phyloP scores from a whole-genome alignment of 2,888 invertebrate genomes.

The Amphipoea lucens region DNA sequence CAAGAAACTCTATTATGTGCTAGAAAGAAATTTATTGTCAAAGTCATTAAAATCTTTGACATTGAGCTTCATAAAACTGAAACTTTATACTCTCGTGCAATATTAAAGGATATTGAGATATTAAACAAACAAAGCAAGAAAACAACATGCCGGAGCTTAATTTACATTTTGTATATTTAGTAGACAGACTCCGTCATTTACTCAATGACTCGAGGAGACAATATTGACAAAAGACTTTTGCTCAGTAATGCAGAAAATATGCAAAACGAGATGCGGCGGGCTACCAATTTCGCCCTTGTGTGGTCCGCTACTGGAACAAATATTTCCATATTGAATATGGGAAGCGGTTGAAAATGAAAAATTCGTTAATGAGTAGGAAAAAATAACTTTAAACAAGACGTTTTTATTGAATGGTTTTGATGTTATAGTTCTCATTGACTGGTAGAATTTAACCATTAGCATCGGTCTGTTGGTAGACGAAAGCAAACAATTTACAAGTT shows the following conservation, averaged over 20 bases:
- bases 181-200: conserved; percentile 77
- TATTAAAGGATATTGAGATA: conserved; percentile 69
- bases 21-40: conserved; percentile 67
- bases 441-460: conserved; percentile 68
- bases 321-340: conserved; percentile 76
- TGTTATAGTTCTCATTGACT: conserved; percentile 43
- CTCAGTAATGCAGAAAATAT: conserved; percentile 87
- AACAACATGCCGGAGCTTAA: conserved; percentile 67
- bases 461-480: conserved; percentile 75
- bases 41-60: conserved; percentile 72
- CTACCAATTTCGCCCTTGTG: conserved; percentile 81
- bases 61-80: conserved; percentile 70
- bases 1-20: conserved; percentile 50
- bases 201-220: conserved; percentile 82
- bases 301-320: conserved; percentile 78
- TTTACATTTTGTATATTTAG: conserved; percentile 80
- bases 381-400: conserved; percentile 53
- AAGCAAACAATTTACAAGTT: conserved; percentile 82
- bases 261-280: conserved; percentile 80
- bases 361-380: conserved; percentile 67
- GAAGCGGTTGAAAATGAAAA: conserved; percentile 65
- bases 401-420: conserved; percentile 17
- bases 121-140: conserved; percentile 70
- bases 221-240: conserved; percentile 88
- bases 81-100: conserved; percentile 67